Conservation (phyloP, 2,113 vertebrate species). For the Apeltes quadracus region DNA sequence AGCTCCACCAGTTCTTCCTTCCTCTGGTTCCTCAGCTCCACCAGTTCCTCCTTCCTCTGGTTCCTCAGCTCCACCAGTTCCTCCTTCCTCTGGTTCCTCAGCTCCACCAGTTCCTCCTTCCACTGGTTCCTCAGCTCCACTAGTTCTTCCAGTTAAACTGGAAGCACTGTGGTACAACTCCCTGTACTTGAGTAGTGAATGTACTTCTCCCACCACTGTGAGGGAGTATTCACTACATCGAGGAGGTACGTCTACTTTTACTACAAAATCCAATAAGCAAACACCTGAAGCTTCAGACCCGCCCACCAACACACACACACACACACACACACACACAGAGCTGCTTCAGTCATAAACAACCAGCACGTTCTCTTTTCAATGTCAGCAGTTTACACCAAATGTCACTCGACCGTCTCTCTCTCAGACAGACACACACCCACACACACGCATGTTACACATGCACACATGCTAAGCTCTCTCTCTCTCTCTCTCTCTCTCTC, state of each 20-base stretch:
- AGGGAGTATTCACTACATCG: neutral
- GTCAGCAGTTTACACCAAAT: slow-evolving; percentile 56
- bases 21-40: too few species aligned
- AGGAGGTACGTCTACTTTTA: neutral
- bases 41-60: too few species aligned
- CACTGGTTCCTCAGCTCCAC: too few species aligned
- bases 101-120: too few species aligned
- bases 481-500: slow-evolving; percentile 24
- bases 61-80: too few species aligned
- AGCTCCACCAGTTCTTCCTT: too few species aligned
- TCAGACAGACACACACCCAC: neutral
- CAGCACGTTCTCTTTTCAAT: slow-evolving; percentile 51
- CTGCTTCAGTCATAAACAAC: slow-evolving; percentile 38
- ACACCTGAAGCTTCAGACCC: slow-evolving; percentile 7
- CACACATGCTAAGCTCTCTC: slow-evolving; percentile 21
- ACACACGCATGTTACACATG: slow-evolving; percentile 17
- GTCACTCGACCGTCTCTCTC: slow-evolving; percentile 19
- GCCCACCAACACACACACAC: slow-evolving; percentile 34
- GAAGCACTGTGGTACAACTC: too few species aligned
- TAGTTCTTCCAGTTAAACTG: too few species aligned
- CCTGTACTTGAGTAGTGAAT: too few species aligned
- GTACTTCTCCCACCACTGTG: neutral
- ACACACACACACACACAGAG: slow-evolving; percentile 35
- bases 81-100: too few species aligned
- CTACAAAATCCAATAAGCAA: neutral